Evolutionary conservation across 1,140 invertebrate species (phyloP), one percentile per base, ranked within the genome.

Genomic region (Drosophila willistoni): DNA sequence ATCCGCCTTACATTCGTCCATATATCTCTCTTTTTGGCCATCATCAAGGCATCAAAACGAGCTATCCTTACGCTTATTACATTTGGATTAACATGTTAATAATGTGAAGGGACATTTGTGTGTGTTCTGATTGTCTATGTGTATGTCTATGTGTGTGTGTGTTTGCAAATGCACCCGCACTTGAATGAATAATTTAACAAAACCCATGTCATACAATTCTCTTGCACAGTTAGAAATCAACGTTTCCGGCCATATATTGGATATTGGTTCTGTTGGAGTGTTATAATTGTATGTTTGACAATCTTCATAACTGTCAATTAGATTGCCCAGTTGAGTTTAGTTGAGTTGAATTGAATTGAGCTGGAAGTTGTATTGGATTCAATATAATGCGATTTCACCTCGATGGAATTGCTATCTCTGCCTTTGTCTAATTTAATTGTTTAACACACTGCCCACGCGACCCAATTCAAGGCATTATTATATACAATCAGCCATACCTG

Each of bases 241-340:
- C 19, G 44, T 51, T 51, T 51, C 44, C 44, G 44, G 44, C 17
- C 44, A 51, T 87, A 77, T 72, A 39, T 75, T 62, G 72, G 57
- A 66, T 41, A 82, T 79, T 80, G 72, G 76, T 80, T 51, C 1
- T 70, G 69, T 63, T 75, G 25, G 72, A 86, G 83, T 87, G 80
- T 80, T 87, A 87, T 87, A 89, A 87, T 81, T 89, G 80, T 84
- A 74, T 89, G 85, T 89, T 89, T 89, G 84, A 84, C 85, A 90
- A 89, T 89, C 85, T 89, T 89, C 84, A 89, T 89, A 89, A 89
- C 84, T 89, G 84, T 89, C 84, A 89, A 89, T 89, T 89, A 81
- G 79, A 89, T 89, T 89, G 80, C 72, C 83, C 64, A 22, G 44
- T 51, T 51, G 44, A 22, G 44, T 51, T 51, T 51, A 51, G 44